Evolutionary conservation across 30 jellyfish, hydroid and myxozoan species (phyloP).

Genomic region (Haliclystus octoradiatus): DNA sequence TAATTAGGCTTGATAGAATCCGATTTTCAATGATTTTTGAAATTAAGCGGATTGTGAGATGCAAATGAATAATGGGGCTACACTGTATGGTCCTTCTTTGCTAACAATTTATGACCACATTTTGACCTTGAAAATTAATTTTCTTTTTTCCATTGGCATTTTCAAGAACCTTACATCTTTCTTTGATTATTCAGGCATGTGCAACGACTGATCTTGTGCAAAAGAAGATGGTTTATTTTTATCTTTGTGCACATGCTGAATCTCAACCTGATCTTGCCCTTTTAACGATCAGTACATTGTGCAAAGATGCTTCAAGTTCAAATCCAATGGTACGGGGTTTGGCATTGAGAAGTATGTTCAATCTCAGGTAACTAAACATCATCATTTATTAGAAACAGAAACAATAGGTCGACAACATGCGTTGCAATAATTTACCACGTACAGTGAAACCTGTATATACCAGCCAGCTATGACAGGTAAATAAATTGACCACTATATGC

Average conservation of each 20-base stretch:
- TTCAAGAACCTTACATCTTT: too few species aligned
- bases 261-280: slow-evolving; percentile 67
- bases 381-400: background rate
- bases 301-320: slow-evolving; percentile 60
- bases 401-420: too few species aligned
- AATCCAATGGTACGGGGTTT: slow-evolving; percentile 90
- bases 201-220: slow-evolving; percentile 77
- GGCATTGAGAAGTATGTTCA: slow-evolving; percentile 75
- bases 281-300: slow-evolving; percentile 42
- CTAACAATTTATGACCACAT: too few species aligned
- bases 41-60: too few species aligned
- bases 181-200: too few species aligned
- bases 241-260: slow-evolving; percentile 73
- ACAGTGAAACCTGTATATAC: background rate
- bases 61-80: too few species aligned
- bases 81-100: too few species aligned
- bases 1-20: too few species aligned
- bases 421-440: too few species aligned
- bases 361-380: slow-evolving; percentile 33
- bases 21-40: too few species aligned
- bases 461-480: background rate
- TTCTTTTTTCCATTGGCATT: too few species aligned
- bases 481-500: background rate
- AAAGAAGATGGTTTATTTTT: slow-evolving; percentile 71
- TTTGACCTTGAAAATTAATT: too few species aligned